These are phyloP conservation scores for Psittacus erithacus DNA, from an alignment of 2,113 vertebrate species.

Conservation along the genomic window DNA sequence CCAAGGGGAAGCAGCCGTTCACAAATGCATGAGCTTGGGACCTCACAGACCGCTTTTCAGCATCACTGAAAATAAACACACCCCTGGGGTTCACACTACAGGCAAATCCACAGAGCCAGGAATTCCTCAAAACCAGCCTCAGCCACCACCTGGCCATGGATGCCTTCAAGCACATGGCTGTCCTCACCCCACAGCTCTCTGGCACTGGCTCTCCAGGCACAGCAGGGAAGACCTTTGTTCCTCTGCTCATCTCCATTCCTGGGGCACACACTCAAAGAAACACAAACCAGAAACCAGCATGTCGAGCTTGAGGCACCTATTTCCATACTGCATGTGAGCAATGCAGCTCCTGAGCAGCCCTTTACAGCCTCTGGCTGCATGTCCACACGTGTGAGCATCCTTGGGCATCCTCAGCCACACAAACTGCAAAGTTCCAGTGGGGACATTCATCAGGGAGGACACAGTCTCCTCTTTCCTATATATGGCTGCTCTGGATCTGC, in stretches of 20 bases:
- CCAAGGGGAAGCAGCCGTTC: background rate
- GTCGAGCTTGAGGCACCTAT: rapidly evolving
- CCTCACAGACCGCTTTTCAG: background rate
- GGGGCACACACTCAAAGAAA: background rate
- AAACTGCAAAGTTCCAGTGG: background rate
- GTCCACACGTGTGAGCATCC: background rate
- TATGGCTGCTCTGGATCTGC: background rate
- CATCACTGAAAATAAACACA: background rate
- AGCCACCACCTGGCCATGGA: background rate
- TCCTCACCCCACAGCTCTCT: background rate
- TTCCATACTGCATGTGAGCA: background rate
- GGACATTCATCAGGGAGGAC: background rate
- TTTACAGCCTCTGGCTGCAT: background rate
- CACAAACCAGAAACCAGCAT: background rate
- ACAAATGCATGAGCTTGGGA: background rate
- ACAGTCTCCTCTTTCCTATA: background rate
- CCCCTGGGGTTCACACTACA: background rate
- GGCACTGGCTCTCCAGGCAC: background rate
- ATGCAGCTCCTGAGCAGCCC: background rate
- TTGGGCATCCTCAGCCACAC: background rate
- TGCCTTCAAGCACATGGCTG: background rate
- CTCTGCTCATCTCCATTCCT: background rate
- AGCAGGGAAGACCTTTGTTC: background rate
- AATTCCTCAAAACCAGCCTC: background rate
- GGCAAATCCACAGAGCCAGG: background rate